phyloP scores from a whole-genome alignment of 2,797 vertebrate genomes.

The Coccyzus lansbergi region DNA sequence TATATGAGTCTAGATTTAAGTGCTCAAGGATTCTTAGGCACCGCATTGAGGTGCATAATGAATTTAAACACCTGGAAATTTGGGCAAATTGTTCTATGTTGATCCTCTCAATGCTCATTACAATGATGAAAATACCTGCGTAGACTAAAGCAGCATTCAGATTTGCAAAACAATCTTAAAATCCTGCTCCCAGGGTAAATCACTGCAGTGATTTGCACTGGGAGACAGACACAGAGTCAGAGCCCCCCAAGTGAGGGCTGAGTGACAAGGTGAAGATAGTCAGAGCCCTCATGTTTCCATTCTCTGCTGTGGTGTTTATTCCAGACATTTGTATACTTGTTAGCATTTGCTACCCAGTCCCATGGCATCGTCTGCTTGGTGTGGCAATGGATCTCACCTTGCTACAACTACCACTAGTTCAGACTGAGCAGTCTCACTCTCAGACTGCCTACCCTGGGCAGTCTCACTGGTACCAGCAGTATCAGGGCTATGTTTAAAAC shows the following conservation, averaged over 20 bases:
- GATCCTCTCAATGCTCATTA: background rate
- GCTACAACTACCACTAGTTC: background rate
- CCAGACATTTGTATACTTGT: fast-evolving
- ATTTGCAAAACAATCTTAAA: background rate
- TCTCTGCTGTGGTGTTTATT: background rate
- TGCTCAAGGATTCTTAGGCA: background rate
- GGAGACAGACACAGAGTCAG: background rate
- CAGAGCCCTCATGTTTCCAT: fast-evolving
- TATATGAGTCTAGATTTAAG: background rate
- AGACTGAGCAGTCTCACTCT: too few species aligned
- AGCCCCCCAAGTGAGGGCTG: background rate
- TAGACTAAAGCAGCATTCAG: background rate
- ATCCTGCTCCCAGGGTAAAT: background rate
- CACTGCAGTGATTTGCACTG: background rate
- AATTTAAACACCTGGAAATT: background rate
- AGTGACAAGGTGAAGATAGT: background rate
- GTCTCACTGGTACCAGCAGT: background rate
- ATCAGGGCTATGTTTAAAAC: background rate
- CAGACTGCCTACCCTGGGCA: fast-evolving
- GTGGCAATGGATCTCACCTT: background rate
- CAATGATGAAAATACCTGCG: background rate
- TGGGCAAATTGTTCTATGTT: background rate
- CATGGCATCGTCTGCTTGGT: fast-evolving
- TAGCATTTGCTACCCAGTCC: background rate
- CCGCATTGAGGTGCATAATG: background rate